These are phyloP conservation scores for Trididemnum nubilum DNA, from an alignment of 23 tunicate species.

Conservation along the genomic window DNA sequence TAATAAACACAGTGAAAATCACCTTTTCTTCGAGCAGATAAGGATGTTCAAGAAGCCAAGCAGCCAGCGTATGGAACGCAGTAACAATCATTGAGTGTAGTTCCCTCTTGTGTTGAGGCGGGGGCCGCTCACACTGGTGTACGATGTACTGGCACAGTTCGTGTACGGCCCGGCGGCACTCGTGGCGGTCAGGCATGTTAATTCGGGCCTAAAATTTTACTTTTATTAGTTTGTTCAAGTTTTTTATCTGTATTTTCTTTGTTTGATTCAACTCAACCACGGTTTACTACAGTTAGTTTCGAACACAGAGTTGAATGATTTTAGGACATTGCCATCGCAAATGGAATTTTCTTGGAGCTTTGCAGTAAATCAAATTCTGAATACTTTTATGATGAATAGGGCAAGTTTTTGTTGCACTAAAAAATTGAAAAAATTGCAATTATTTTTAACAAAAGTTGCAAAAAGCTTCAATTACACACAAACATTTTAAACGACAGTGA, in stretches of 20 bases:
- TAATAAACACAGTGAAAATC: too few relatives aligned
- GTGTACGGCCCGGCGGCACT: slow-evolving; percentile 68
- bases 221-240: too few relatives aligned
- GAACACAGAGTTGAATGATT: not conserved
- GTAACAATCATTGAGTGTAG: slow-evolving; percentile 91
- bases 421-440: too few relatives aligned
- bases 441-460: too few relatives aligned
- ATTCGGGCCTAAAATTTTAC: slow-evolving; percentile 51
- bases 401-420: too few relatives aligned
- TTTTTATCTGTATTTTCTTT: not conserved
- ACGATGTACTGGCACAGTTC: slow-evolving; percentile 92
- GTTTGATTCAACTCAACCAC: not conserved
- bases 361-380: too few relatives aligned
- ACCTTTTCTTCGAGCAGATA: slow-evolving; percentile 82
- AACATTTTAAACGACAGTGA: too few relatives aligned
- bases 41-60: slow-evolving; percentile 91
- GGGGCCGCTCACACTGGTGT: slow-evolving; percentile 78
- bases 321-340: too few relatives aligned
- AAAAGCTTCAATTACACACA: too few relatives aligned
- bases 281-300: not conserved
- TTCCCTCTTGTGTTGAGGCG: slow-evolving; percentile 88
- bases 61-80: slow-evolving; percentile 79
- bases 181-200: slow-evolving; percentile 49
- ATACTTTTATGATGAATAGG: too few relatives aligned
- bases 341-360: too few relatives aligned